These are phyloP conservation scores for Scaptomyza hsui DNA, from an alignment of 1,140 invertebrate genomes.

Conservation along the genomic window DNA sequence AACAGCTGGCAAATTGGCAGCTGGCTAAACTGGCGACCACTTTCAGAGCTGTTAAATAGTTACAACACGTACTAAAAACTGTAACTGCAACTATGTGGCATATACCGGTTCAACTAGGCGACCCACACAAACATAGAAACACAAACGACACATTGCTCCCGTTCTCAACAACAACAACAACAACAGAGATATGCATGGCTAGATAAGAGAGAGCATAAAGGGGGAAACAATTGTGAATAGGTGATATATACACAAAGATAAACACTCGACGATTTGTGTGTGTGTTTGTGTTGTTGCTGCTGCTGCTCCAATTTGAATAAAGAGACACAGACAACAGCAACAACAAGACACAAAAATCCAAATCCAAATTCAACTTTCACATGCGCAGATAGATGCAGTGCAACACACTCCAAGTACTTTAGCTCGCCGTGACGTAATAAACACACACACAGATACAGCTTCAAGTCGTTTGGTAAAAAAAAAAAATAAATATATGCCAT, in stretches of 20 bases:
- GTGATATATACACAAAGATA: constrained; percentile 30
- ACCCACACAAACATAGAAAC: constrained; percentile 40
- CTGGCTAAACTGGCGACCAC: constrained; percentile 1
- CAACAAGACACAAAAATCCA: constrained; percentile 17
- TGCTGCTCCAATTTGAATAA: constrained; percentile 74
- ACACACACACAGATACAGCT: constrained; percentile 39
- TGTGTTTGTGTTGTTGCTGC: constrained; percentile 11
- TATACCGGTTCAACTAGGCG: constrained; percentile 68
- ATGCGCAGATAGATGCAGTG: constrained; percentile 73
- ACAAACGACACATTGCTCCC: constrained; percentile 57
- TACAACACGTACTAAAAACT: constrained; percentile 37
- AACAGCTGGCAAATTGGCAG: constrained; percentile 9
- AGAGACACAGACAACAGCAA: constrained; percentile 29
- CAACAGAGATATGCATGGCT: constrained; percentile 7
- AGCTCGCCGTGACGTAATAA: constrained; percentile 49
- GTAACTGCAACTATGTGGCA: constrained; percentile 30
- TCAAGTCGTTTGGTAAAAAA: constrained; percentile 36
- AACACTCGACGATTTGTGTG: constrained; percentile 20
- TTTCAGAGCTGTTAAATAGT: constrained; percentile 15
- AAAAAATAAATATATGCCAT: constrained; percentile 56
- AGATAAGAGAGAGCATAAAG: constrained; percentile 22
- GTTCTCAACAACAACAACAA: constrained; percentile 56
- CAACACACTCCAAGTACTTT: constrained; percentile 56
- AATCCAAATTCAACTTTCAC: constrained; percentile 72
- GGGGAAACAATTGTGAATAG: constrained; percentile 24